Evolutionary conservation across 2,113 vertebrate genomes (phyloP).

Genomic region (Barnardius zonarius): DNA sequence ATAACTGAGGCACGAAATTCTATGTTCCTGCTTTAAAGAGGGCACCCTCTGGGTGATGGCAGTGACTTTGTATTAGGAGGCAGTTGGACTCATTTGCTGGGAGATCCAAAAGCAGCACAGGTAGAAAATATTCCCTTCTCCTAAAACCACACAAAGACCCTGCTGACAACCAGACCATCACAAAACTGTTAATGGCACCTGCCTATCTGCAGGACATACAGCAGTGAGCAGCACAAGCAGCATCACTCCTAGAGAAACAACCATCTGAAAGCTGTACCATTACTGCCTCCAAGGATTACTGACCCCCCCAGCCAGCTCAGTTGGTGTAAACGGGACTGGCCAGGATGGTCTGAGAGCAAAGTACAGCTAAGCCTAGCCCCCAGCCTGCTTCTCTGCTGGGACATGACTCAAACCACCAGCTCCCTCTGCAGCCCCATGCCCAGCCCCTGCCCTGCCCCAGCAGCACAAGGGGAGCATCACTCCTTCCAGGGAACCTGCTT

Average conservation of each 20-base stretch:
- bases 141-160: background rate
- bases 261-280: background rate
- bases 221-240: background rate
- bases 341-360: background rate
- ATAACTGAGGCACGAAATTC: background rate
- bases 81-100: background rate
- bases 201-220: background rate
- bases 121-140: background rate
- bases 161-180: background rate
- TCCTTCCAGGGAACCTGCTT: background rate
- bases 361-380: background rate
- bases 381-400: background rate
- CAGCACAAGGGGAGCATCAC: accelerated
- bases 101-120: background rate
- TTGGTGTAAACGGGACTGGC: background rate
- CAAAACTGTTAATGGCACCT: background rate
- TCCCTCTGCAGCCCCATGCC: background rate
- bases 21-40: background rate
- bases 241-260: background rate
- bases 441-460: background rate
- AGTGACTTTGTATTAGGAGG: background rate
- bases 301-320: no score
- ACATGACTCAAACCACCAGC: background rate
- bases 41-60: background rate
- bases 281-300: background rate